Conservation (phyloP, 2,797 vertebrate species). For the Gambusia yucatana region DNA sequence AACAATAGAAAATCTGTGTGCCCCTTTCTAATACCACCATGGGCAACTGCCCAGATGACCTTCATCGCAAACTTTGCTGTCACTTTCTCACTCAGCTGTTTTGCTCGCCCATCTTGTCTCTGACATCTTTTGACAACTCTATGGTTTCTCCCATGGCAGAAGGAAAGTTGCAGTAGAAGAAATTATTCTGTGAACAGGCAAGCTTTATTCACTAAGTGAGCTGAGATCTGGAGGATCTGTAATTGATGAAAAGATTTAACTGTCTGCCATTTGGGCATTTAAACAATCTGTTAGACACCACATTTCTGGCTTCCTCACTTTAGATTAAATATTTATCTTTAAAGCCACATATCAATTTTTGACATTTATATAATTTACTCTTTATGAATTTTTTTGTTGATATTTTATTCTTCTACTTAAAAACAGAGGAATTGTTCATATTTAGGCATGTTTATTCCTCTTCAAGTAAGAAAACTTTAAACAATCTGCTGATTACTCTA, state of each 20-base stretch:
- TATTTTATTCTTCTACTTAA: background rate
- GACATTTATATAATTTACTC: background rate
- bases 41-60: background rate
- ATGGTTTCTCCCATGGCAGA: background rate
- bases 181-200: background rate
- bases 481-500: background rate
- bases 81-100: background rate
- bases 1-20: background rate
- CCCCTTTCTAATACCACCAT: background rate
- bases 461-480: background rate
- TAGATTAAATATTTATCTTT: background rate
- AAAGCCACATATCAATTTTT: background rate
- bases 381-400: background rate
- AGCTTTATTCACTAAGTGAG: background rate
- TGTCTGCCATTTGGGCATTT: background rate
- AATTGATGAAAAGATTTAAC: background rate
- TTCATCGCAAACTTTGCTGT: background rate
- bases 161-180: background rate
- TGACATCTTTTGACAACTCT: background rate
- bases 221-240: background rate
- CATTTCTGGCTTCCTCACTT: background rate
- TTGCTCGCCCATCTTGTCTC: background rate
- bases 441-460: background rate
- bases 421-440: background rate
- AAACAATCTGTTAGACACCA: background rate